Percentiles rank a stretch among this genome's conserved stretches.
Conservation (phyloP, 2,113 vertebrate genomes). For the Python bivittatus region DNA sequence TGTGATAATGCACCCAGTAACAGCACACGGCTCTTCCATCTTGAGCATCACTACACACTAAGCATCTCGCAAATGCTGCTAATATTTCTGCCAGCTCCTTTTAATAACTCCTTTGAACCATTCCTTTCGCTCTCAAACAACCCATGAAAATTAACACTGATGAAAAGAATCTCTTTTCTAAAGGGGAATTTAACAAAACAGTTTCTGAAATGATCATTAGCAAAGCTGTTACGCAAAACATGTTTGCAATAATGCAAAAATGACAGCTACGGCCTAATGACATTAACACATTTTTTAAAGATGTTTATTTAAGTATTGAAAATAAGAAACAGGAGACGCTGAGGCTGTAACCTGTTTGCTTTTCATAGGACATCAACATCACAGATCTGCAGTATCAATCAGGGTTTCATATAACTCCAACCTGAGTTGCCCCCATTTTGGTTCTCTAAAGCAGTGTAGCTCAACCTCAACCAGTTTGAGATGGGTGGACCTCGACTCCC, state of each 20-base stretch:
- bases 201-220: no score
- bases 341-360: no score
- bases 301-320: background rate
- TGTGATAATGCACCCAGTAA: background rate
- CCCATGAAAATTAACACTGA: background rate
- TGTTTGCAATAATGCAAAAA: no score
- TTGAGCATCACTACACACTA: background rate
- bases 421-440: background rate
- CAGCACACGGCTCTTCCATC: background rate
- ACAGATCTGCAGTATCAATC: no score
- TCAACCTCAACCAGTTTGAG: no score
- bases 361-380: no score
- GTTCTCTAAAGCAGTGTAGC: background rate
- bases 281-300: background rate
- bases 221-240: background rate
- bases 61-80: accelerated
- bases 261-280: no score
- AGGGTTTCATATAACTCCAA: background rate
- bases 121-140: slow-evolving; percentile 2
- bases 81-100: background rate
- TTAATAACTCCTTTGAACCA: background rate
- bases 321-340: background rate
- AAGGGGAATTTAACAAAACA: background rate
- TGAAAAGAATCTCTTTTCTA: background rate
- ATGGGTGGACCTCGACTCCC: no score